phyloP scores from a whole-genome alignment of 2,888 invertebrate genomes.

The Calliopum simillimum region DNA sequence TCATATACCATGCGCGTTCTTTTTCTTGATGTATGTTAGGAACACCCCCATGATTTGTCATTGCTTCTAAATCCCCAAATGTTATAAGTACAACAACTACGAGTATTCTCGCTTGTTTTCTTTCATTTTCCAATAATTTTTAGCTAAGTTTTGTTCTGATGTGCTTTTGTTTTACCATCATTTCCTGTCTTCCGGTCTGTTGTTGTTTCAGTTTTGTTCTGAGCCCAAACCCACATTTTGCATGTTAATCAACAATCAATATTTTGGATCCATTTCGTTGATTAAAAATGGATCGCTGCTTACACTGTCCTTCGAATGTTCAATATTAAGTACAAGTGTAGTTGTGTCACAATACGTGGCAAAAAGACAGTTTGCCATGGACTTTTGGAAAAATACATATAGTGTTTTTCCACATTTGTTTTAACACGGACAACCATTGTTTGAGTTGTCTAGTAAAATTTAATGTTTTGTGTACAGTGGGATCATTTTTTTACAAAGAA shows the following conservation, averaged over 20 bases:
- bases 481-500: no score
- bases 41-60: conserved; percentile 37
- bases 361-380: no score
- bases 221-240: conserved; percentile 43
- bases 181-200: conserved; percentile 33
- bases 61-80: background rate
- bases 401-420: no score
- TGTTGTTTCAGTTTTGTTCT: background rate
- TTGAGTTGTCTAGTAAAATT: no score
- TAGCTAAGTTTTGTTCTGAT: background rate
- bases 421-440: no score
- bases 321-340: conserved; percentile 7
- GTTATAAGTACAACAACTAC: background rate
- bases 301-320: background rate
- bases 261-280: conserved; percentile 43
- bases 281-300: conserved; percentile 44
- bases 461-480: no score
- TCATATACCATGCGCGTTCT: conserved; percentile 29
- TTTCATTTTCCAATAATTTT: background rate
- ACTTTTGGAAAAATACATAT: no score
- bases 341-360: no score
- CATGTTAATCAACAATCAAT: conserved; percentile 48
- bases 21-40: background rate
- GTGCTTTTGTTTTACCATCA: conserved; percentile 15
- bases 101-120: background rate